A percentile compares a stretch with the other conserved stretches of the same genome.
Evolutionary conservation across 2,113 vertebrate genomes (phyloP).

Genomic region (Pangasianodon hypophthalmus): DNA sequence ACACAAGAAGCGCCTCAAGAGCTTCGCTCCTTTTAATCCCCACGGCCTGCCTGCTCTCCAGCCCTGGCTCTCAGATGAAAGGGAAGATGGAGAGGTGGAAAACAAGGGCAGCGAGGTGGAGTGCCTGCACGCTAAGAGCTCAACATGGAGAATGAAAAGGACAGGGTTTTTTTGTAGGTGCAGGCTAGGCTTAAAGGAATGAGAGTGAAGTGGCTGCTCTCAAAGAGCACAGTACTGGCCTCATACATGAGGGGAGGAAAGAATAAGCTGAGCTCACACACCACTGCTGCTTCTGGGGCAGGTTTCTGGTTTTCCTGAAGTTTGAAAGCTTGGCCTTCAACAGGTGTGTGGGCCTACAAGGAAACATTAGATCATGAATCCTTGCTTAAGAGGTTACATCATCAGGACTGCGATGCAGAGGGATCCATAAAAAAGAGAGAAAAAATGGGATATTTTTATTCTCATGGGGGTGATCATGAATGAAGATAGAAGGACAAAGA

Average conservation of each 20-base stretch:
- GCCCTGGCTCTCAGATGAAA: slow-evolving; percentile 41
- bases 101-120: slow-evolving; percentile 20
- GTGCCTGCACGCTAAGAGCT: slow-evolving; percentile 7
- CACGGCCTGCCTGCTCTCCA: slow-evolving; percentile 10
- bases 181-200: neutral
- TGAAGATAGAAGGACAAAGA: neutral
- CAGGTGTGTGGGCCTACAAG: neutral
- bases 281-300: neutral
- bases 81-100: slow-evolving; percentile 31
- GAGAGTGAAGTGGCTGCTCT: slow-evolving; percentile 19
- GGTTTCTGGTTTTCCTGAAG: neutral
- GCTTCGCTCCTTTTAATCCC: slow-evolving; percentile 22
- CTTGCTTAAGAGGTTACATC: neutral
- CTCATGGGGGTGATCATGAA: neutral
- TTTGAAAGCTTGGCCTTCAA: neutral
- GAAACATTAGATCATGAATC: neutral
- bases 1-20: slow-evolving; percentile 50
- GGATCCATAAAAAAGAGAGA: neutral
- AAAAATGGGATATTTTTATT: neutral
- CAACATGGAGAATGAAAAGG: neutral
- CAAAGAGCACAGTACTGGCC: neutral
- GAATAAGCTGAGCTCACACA: neutral
- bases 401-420: neutral
- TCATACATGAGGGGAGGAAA: slow-evolving; percentile 11
- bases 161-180: neutral